phyloP scores from a whole-genome alignment of 35 echinoderm and acorn worm genomes.

The Diadema setosum region DNA sequence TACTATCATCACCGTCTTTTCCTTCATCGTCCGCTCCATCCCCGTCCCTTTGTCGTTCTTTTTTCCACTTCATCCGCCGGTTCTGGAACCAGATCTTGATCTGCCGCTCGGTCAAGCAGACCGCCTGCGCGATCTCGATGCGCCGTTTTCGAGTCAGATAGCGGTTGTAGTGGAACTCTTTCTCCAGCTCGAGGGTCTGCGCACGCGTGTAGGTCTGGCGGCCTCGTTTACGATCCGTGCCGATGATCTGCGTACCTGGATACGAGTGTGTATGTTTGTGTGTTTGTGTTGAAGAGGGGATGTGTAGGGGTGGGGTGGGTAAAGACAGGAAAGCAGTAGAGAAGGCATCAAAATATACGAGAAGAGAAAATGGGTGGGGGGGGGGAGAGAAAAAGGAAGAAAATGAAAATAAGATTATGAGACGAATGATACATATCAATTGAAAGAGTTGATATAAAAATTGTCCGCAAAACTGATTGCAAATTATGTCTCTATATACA shows the following conservation, averaged over 20 bases:
- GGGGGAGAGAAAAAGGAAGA: neutral
- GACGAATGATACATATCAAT: no score
- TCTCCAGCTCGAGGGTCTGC: constrained; percentile 93
- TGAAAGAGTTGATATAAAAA: no score
- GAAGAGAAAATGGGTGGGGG: neutral
- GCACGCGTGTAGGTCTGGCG: constrained; percentile 87
- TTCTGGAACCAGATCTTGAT: constrained; percentile 99
- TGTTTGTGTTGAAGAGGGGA: neutral
- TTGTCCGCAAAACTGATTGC: no score
- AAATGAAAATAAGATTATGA: no score
- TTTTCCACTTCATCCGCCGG: constrained; percentile 98
- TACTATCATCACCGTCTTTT: neutral
- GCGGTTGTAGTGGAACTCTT: constrained; percentile 96
- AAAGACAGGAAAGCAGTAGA: neutral
- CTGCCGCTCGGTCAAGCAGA: constrained; percentile 85
- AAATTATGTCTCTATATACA: no score
- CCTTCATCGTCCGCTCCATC: neutral
- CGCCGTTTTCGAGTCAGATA: constrained; percentile 84
- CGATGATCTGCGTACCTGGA: constrained; percentile 83
- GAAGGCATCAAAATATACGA: neutral
- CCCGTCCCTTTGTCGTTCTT: constrained; percentile 61
- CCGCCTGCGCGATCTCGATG: constrained; percentile 94
- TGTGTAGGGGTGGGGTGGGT: neutral
- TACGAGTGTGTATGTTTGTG: no score
- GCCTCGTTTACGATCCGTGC: constrained; percentile 84